Conservation (phyloP, 2,888 invertebrate species). For the Lagria hirta region DNA sequence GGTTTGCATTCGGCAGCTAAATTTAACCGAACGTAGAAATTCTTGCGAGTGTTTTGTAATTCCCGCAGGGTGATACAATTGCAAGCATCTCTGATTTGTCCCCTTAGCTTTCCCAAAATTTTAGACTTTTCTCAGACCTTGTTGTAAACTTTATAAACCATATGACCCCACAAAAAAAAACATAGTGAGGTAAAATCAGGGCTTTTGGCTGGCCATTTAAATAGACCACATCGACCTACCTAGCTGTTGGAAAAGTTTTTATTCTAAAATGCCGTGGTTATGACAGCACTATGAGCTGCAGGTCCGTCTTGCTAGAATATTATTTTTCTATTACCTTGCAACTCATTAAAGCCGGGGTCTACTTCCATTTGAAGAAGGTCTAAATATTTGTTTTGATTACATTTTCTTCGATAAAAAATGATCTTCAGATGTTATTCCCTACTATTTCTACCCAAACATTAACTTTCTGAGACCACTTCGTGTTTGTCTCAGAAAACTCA, state of each 20-base stretch:
- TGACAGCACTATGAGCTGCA: slow-evolving; percentile 1
- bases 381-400: neutral
- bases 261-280: neutral
- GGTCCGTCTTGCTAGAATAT: neutral
- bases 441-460: neutral
- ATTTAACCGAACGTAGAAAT: neutral
- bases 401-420: neutral
- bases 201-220: neutral
- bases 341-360: neutral
- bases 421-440: neutral
- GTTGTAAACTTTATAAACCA: neutral
- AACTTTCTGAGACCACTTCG: neutral
- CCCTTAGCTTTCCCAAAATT: neutral
- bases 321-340: neutral
- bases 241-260: neutral
- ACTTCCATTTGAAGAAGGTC: slow-evolving; percentile 2
- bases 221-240: neutral
- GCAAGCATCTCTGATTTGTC: neutral
- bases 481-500: neutral
- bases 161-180: slow-evolving; percentile 1
- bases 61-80: neutral
- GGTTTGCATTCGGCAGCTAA: slow-evolving; percentile 2
- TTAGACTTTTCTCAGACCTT: neutral
- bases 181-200: neutral
- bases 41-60: neutral